Evolutionary conservation across 2,888 invertebrate genomes (phyloP), one percentile per base, ranked within the genome.

Genomic region (Sympetrum striolatum): DNA sequence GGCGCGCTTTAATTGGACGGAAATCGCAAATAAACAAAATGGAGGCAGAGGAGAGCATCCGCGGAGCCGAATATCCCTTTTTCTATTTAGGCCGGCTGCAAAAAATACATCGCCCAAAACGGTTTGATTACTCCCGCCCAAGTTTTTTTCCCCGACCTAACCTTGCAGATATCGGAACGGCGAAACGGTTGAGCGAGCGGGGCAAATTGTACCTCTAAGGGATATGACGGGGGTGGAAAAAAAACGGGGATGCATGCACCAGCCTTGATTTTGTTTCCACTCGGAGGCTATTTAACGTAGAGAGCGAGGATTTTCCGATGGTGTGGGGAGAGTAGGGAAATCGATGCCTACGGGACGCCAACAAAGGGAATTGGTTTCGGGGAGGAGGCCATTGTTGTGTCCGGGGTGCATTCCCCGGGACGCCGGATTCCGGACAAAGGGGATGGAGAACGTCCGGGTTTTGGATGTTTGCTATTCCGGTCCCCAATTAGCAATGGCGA

Each of bases 391-490:
- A 86, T 86, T 86, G 86, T 86, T 86, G 86, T 86, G 37, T 37
- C 60, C 35, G 31, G 48, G 58, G 58, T 60, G 86, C 86, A 86
- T 86, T 86, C 60, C 64, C 86, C 86, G 64, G 86, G 37, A 86
- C 64, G 60, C 35, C 37, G 31, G 60, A 86, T 86, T 35, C 82
- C 58, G 86, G 86, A 86, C 86, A 86, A 86, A 86, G 64, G 86
- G 37, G 60, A 39, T 37, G 60, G 86, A 86, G 60, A 53, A 82
- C 53, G 53, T 35, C 35, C 31, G 82, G 86, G 86, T 86, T 86
- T 86, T 60, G 86, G 86, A 60, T 86, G 86, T 86, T 86, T 86
- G 60, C 86, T 86, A 86, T 86, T 86, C 86, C 39, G 86, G 86
- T 60, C 86, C 86, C 86, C 86, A 86, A 86, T 86, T 86, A 86